Evolutionary conservation across 2,888 invertebrate genomes (phyloP), one percentile per base, ranked within the genome.

Genomic region (Aphelenchoides bicaudatus): DNA sequence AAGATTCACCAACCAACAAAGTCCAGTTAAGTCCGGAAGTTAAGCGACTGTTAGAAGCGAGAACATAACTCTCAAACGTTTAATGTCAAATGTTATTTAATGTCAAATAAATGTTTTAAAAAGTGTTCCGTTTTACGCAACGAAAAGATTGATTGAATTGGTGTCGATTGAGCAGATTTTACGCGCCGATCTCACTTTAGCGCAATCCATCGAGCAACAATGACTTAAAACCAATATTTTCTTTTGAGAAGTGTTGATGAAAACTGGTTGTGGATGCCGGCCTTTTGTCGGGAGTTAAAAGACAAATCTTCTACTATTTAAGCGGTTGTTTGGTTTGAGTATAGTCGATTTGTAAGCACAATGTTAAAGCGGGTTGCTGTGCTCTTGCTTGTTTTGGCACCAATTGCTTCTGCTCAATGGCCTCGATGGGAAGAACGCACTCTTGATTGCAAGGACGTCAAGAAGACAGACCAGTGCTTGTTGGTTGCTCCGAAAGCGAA

Each of bases 401-500:
- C n/a, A 8, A 28, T 47, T 6, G 47, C 53, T 8, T n/a, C 25
- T n/a, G 53, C 53, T n/a, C 53, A 55, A 28, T 59, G 59, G 59
- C 59, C 59, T 23, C 61, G 59, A 43, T 59, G 59, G 59, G 59
- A 75, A 51, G 65, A 70, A 46, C 61, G 75, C 30, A 73, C 75
- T 1, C 58, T 75, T 13, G 74, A 75, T 51, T 75, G 75, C 58
- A 66, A 71, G 6, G 62, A 59, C 10, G 62, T 62, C 10, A 67
- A 59, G 4, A 61, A 63, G 31, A 60, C 63, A 4, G 67, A 65
- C 6, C 63, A 67, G 13, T 75, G 75, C 46, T 54, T 62, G 1
- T 59, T 75, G 30, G 56, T 71, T 2, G 70, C 72, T 1, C 70
- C 70, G 16, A 66, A 70, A n/a, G 62, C 74, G 2, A 69, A 63